Evolutionary conservation across 2,888 invertebrate species (phyloP), one percentile per base, ranked within the genome.

Genomic region (Rhamphomyia laevipes): DNA sequence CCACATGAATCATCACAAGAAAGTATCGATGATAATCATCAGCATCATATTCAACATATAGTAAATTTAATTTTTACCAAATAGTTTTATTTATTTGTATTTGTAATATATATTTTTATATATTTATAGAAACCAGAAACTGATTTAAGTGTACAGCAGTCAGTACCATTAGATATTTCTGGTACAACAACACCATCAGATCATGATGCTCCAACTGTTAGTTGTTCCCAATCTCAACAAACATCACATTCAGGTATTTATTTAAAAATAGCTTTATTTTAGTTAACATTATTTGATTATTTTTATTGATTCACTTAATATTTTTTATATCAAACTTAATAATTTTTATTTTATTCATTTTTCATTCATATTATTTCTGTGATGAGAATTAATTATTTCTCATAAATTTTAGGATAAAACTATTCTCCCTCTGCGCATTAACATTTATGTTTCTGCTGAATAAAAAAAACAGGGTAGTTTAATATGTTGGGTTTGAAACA

Each of bases 1-100:
- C 70, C 74, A 46, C 75, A 74, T 51, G 74, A 75, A 57, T 75
- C 70, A 15, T 60, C 74, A 21, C 73, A 74, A 57, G 77, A 78
- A 59, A 75, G 74, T 57, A 73, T 77, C 53, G 72, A 74, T 46
- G 75, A 74, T 52, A 63, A 61, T 44, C 66, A 67, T 51, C 67
- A 66, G 54, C 68, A 68, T 53, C 63, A 42, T 42, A 27, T 42
- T 15, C 35, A 35, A n/a, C 35, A 35, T n/a, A 35, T 35, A n/a
- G 35, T 35, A 35, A 35, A 49, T n/a, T n/a, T n/a, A n/a, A n/a
- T n/a, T n/a, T n/a, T n/a, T n/a, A n/a, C n/a, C n/a, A n/a, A n/a
- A 51, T 42, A 72, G 72, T 17, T 66, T 64, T 48, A 51, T 51
- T 45, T 67, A 67, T 38, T 71, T 73, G 16, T 9, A 41, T 45